phyloP scores from a whole-genome alignment of 2,888 invertebrate species.

The Argyra leucocephala region DNA sequence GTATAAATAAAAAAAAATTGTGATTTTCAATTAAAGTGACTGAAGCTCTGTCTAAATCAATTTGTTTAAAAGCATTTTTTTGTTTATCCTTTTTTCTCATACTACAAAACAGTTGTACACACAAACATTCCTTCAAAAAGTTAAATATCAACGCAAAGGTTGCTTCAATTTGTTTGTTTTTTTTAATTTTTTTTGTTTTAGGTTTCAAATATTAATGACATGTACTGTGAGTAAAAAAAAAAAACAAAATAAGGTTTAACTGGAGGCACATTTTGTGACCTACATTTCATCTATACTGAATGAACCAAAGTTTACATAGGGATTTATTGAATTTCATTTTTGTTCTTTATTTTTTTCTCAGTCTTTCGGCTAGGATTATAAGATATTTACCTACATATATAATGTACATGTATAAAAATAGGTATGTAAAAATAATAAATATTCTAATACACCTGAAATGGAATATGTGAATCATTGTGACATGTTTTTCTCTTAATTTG shows the following conservation, averaged over 20 bases:
- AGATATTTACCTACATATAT: too few relatives aligned
- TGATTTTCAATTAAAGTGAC: background rate
- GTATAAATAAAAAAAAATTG: background rate
- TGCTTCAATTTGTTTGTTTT: background rate
- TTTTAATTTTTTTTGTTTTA: background rate
- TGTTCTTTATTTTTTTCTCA: background rate
- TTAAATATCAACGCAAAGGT: too few relatives aligned
- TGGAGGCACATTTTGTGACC: background rate
- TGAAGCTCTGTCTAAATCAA: background rate
- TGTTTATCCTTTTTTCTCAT: background rate
- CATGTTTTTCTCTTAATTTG: background rate
- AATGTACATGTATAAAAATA: too few relatives aligned
- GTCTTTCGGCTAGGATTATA: too few relatives aligned
- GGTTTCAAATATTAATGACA: background rate
- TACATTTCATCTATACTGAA: background rate
- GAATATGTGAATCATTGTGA: background rate
- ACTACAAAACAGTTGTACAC: background rate
- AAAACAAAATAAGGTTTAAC: background rate
- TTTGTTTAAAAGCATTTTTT: background rate
- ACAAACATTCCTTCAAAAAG: background rate
- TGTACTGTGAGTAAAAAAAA: background rate
- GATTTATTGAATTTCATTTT: background rate
- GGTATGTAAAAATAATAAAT: background rate
- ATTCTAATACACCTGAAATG: background rate
- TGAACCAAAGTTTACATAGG: background rate